Evolutionary conservation across 2,888 invertebrate genomes (phyloP).

Genomic region (Cryptocheilus praepositus): DNA sequence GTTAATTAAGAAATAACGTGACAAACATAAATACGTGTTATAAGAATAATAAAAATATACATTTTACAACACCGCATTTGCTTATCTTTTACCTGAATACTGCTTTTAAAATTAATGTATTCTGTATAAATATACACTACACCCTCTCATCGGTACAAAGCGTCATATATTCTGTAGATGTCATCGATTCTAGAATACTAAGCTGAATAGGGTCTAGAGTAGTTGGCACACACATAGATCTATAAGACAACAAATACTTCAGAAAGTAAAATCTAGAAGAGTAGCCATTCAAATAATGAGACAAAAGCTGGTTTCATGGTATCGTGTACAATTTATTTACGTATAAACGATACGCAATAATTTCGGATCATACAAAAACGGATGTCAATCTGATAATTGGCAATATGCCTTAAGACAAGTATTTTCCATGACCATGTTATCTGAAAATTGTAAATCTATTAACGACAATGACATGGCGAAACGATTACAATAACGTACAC

Average conservation of each 20-base stretch:
- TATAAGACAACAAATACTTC: too few relatives aligned
- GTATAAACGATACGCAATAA: background rate
- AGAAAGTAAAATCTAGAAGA: background rate
- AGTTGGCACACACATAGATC: too few relatives aligned
- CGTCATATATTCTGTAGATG: too few relatives aligned
- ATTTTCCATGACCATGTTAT: background rate
- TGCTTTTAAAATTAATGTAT: too few relatives aligned
- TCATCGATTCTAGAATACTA: too few relatives aligned
- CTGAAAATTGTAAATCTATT: too few relatives aligned
- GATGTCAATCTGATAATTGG: background rate
- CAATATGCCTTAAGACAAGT: background rate
- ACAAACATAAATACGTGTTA: too few relatives aligned
- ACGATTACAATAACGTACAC: background rate
- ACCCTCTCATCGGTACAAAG: too few relatives aligned
- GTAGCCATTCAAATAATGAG: background rate
- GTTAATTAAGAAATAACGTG: conserved; percentile 19
- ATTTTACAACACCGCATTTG: background rate
- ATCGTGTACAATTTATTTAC: conserved; percentile 4
- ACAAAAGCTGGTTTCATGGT: background rate
- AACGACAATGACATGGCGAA: too few relatives aligned
- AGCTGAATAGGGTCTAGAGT: too few relatives aligned
- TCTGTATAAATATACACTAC: too few relatives aligned
- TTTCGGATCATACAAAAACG: background rate
- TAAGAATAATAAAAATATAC: background rate
- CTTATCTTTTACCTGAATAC: too few relatives aligned